Conservation (phyloP, 1,140 invertebrate species). For the Megathymus violae region DNA sequence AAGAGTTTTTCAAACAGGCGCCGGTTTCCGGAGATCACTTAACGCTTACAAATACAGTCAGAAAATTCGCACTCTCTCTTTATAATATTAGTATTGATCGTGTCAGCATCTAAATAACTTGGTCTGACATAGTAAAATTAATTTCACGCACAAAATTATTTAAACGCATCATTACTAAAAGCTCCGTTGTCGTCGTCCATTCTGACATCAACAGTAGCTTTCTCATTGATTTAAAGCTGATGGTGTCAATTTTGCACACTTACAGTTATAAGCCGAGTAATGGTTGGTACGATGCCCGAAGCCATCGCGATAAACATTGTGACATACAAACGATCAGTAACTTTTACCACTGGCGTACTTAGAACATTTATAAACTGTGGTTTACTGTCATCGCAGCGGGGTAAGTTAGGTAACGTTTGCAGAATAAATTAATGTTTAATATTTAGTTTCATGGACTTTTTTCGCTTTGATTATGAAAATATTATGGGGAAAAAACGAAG, state of each 20-base stretch:
- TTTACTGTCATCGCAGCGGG: conserved; percentile 31
- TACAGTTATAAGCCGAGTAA: conserved; percentile 20
- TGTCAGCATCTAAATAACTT: too few relatives aligned
- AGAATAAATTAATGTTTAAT: conserved; percentile 4
- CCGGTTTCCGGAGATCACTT: too few relatives aligned
- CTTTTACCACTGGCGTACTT: conserved; percentile 16
- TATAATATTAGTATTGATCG: too few relatives aligned
- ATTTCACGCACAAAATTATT: conserved; percentile 16
- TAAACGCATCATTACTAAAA: conserved; percentile 2
- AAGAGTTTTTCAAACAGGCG: too few relatives aligned
- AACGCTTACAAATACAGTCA: too few relatives aligned
- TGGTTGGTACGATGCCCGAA: conserved; percentile 20
- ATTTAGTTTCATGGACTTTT: too few relatives aligned
- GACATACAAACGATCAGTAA: conserved; percentile 20
- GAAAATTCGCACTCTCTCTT: too few relatives aligned
- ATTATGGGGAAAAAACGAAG: too few relatives aligned
- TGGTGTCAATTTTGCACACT: conserved; percentile 29
- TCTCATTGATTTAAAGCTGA: conserved; percentile 14
- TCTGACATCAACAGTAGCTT: conserved; percentile 17
- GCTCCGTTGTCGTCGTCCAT: conserved; percentile 9
- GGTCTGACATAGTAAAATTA: too few relatives aligned
- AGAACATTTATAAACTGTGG: conserved; percentile 27
- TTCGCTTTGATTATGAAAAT: too few relatives aligned
- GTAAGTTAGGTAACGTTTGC: conserved; percentile 24
- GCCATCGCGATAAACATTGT: conserved; percentile 26